Evolutionary conservation across 2,888 invertebrate genomes (phyloP), one percentile per base, ranked within the genome.

Genomic region (Leptopterna dolabrata): DNA sequence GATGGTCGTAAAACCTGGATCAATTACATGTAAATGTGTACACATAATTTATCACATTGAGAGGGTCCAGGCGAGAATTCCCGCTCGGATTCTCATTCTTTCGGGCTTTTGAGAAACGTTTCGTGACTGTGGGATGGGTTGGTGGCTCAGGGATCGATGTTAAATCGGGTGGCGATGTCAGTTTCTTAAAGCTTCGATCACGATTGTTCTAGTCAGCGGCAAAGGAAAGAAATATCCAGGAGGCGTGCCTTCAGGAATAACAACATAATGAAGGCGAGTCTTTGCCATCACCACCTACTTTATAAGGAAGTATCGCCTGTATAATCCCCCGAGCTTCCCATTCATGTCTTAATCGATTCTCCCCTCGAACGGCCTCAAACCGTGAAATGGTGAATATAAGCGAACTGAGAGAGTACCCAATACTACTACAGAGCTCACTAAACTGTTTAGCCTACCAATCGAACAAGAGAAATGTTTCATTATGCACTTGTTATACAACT

Each of bases 11-110:
- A 73, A 63, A 30, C 73, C 73, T 16, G 73, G 73, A 73, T 73
- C 73, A 73, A 73, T 73, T 73, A 73, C 73, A 73, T 73, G 73
- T 73, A 73, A 73, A 73, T 73, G 41, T 73, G 41, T 19, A 30
- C 73, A 30, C 30, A 7, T 73, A 73, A 73, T 73, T 73, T 73
- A 73, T 73, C 41, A 36, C 14, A 73, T 36, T 73, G 73, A 73
- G 63, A 19, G 51, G n/a, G 51, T 16, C 51, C 1, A 51, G n/a
- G 51, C 63, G 63, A 19, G 63, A 24, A 63, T 51, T 51, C 51
- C n/a, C 51, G 51, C n/a, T 51, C 51, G 51, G 51, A 51, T 63
- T 24, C 24, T 63, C 63, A 24, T 19, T 63, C 63, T 24, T 63
- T 63, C 63, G 63, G 63, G 19, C 63, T 63, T 63, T 63, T 24